Evolutionary conservation across 2,888 invertebrate species (phyloP).

Genomic region (Tiliacea aurago): DNA sequence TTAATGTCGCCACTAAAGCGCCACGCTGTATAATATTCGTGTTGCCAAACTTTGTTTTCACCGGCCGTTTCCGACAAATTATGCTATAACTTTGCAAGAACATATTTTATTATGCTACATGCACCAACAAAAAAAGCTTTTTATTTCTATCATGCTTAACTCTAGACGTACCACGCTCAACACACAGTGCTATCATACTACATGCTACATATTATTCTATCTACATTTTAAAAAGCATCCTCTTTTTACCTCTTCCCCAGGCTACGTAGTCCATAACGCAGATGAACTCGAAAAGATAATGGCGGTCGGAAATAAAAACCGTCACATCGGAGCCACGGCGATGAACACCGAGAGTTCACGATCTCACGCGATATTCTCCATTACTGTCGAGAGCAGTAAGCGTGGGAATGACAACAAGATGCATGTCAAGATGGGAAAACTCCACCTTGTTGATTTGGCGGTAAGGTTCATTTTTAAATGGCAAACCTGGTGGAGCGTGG

Average conservation of each 20-base stretch:
- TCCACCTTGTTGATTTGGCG: constrained; percentile 99
- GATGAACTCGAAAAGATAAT: constrained; percentile 98
- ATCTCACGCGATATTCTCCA: constrained; percentile 99
- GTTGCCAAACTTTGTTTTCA: no score
- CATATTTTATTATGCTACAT: no score
- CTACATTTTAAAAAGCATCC: no score
- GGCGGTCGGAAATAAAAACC: constrained; percentile 98
- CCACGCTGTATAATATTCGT: no score
- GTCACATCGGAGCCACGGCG: constrained; percentile 94
- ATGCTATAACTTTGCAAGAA: no score
- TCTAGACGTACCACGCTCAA: no score
- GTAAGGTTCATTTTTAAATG: constrained; percentile 86
- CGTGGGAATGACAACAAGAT: constrained; percentile 95
- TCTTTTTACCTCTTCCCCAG: constrained; percentile 80
- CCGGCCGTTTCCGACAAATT: no score
- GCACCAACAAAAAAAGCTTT: no score
- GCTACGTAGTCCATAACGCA: constrained; percentile 99
- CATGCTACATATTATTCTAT: no score
- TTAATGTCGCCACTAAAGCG: no score
- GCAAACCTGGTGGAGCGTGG: neutral
- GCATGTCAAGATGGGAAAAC: constrained; percentile 98
- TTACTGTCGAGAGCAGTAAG: constrained; percentile 98
- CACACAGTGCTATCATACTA: no score
- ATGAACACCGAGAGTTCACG: constrained; percentile 99
- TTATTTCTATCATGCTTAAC: no score